Conservation (phyloP, 2,113 vertebrate species). For the Myotis davidii region DNA sequence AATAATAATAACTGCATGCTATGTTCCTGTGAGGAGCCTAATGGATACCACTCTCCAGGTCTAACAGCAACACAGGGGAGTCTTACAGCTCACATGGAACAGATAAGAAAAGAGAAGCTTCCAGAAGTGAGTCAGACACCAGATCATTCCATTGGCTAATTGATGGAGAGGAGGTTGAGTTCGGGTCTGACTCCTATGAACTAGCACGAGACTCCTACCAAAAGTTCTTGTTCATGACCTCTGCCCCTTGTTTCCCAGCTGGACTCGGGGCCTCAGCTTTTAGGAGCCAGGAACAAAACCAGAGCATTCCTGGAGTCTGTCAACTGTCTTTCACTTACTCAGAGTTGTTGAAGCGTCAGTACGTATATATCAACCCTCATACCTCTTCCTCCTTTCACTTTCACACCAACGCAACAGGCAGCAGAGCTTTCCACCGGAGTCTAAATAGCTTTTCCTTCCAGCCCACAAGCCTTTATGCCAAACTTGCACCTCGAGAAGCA, state of each 20-base stretch:
- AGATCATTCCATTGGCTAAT: neutral
- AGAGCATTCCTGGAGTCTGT: neutral
- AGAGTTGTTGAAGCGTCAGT: neutral
- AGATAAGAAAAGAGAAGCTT: neutral
- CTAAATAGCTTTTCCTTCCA: slow-evolving; percentile 76
- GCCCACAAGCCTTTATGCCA: slow-evolving; percentile 71
- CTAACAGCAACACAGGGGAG: neutral
- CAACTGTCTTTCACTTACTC: neutral
- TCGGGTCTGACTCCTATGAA: neutral
- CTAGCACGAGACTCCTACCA: too few relatives aligned
- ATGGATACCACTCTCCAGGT: neutral
- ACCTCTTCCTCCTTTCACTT: slow-evolving; percentile 76
- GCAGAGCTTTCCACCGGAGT: slow-evolving; percentile 41
- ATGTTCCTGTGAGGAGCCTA: neutral
- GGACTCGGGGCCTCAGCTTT: neutral
- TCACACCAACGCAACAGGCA: slow-evolving; percentile 74
- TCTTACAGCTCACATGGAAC: neutral
- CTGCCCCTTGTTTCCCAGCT: neutral
- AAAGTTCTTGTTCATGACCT: neutral
- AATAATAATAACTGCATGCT: neutral
- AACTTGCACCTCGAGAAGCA: slow-evolving; percentile 67
- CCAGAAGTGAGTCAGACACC: neutral
- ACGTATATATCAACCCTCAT: neutral
- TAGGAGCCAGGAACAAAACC: neutral
- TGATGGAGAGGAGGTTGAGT: neutral